These are phyloP conservation scores for Corapipo altera DNA, from an alignment of 2,113 vertebrate species.

Conservation along the genomic window DNA sequence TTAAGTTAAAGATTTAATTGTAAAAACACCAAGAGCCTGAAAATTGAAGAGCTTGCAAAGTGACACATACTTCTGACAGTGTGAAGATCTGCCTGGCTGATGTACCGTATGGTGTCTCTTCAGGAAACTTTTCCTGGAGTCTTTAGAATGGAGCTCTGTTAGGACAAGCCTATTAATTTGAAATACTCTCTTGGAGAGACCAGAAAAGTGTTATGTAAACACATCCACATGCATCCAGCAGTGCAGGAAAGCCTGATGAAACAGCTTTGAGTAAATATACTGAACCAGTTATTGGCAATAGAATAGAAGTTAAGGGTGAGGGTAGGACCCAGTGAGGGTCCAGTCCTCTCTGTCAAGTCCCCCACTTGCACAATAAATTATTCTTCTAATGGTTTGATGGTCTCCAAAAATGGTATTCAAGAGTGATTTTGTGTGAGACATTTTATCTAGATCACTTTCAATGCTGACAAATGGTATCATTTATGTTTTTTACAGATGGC, in stretches of 20 bases:
- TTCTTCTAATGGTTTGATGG: rapidly evolving
- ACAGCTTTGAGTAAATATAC: neutral
- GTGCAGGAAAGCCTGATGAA: neutral
- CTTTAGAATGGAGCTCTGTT: neutral
- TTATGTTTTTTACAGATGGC: neutral
- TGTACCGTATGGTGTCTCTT: neutral
- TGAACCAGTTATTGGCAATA: neutral
- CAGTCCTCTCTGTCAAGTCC: neutral
- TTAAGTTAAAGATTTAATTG: neutral
- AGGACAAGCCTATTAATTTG: neutral
- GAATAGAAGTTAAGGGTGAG: neutral
- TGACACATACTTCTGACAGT: neutral
- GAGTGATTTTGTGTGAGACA: neutral
- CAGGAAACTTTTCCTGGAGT: neutral
- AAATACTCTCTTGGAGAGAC: neutral
- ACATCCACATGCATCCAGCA: neutral
- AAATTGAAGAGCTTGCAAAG: neutral
- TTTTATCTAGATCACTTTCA: rapidly evolving
- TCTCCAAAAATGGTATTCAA: neutral
- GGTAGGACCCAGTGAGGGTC: too few species aligned
- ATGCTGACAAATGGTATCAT: rapidly evolving
- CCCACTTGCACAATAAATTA: neutral
- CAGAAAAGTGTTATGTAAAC: neutral
- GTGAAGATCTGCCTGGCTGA: neutral
- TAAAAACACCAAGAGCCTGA: neutral